These are phyloP conservation scores for Anolis apletophallus DNA, from an alignment of 2,797 vertebrate species.

Conservation along the genomic window DNA sequence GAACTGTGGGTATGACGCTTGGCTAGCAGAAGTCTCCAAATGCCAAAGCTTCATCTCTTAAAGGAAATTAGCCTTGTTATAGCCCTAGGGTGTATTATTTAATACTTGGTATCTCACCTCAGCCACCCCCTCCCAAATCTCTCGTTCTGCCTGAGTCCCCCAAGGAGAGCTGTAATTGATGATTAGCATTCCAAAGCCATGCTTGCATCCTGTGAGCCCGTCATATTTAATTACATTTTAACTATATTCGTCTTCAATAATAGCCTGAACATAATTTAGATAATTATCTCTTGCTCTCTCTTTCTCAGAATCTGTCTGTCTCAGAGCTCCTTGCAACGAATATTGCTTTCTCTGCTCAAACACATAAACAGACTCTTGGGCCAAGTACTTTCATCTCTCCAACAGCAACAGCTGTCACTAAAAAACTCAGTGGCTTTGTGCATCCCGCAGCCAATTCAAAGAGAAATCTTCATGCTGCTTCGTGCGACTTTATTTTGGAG, in stretches of 20 bases:
- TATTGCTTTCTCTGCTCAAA: constrained; percentile 77
- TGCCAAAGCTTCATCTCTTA: constrained; percentile 42
- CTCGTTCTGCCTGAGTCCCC: constrained; percentile 69
- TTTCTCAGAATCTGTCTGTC: constrained; percentile 78
- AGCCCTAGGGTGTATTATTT: constrained; percentile 47
- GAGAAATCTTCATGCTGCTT: constrained; percentile 45
- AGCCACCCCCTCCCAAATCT: constrained; percentile 53
- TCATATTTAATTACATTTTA: constrained; percentile 86
- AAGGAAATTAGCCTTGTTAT: constrained; percentile 63
- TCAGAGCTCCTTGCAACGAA: constrained; percentile 73
- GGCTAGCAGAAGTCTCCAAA: constrained; percentile 43
- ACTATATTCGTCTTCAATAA: constrained; percentile 84
- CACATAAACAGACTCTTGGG: constrained; percentile 75
- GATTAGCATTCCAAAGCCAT: constrained; percentile 82
- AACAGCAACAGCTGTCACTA: constrained; percentile 65
- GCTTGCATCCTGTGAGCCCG: constrained; percentile 80
- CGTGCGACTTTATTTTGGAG: constrained; percentile 46
- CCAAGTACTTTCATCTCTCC: constrained; percentile 65
- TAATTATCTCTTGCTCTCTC: constrained; percentile 82
- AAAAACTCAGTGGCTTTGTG: constrained; percentile 50
- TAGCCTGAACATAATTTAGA: constrained; percentile 84
- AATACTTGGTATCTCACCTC: constrained; percentile 57
- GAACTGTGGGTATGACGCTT: constrained; percentile 43
- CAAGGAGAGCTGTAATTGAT: constrained; percentile 80
- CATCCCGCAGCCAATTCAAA: constrained; percentile 38